Evolutionary conservation across 2,797 vertebrate species (phyloP).

Genomic region (Urosaurus nigricauda): DNA sequence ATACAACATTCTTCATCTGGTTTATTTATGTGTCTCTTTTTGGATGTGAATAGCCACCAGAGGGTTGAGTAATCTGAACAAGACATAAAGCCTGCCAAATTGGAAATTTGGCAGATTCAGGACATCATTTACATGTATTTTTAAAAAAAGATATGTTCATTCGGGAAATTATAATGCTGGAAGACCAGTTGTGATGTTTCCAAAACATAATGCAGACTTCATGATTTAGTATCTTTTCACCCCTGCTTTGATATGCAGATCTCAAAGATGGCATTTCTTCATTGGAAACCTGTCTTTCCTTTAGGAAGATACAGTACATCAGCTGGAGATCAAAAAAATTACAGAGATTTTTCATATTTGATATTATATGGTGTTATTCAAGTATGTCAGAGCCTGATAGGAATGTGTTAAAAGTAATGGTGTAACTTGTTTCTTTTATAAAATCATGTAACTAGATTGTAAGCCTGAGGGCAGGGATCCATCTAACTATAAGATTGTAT

Average conservation of each 20-base stretch:
- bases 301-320: background rate
- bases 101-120: background rate
- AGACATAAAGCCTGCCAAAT: conserved; percentile 2
- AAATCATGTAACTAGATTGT: background rate
- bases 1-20: background rate
- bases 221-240: background rate
- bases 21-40: conserved; percentile 27
- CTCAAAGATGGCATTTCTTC: background rate
- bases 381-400: background rate
- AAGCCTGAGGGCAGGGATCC: too few species aligned
- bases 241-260: background rate
- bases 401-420: background rate
- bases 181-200: background rate
- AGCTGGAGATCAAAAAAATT: background rate
- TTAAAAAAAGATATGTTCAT: conserved; percentile 1
- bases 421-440: background rate
- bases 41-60: conserved; percentile 20
- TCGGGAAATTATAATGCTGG: conserved; percentile 19
- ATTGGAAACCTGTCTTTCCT: background rate
- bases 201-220: background rate
- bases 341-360: background rate
- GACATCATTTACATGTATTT: background rate
- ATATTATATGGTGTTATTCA: background rate
- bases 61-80: conserved; percentile 33
- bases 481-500: too few species aligned